Evolutionary conservation across 1,140 invertebrate species (phyloP).

Genomic region (Polypedilum vanderplanki): DNA sequence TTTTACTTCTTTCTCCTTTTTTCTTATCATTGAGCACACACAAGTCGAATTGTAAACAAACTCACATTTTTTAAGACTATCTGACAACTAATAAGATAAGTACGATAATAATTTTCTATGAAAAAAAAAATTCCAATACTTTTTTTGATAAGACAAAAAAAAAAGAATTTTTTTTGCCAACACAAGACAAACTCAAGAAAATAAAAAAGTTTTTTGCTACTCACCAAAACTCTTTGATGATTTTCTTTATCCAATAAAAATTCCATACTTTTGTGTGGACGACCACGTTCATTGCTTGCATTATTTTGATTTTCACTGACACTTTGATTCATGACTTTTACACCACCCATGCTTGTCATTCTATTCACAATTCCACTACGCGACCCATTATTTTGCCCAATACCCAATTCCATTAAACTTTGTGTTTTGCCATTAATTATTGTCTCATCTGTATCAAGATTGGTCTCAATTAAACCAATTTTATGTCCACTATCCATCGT

Average conservation of each 20-base stretch:
- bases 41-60: too few species aligned
- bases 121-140: too few species aligned
- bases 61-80: too few species aligned
- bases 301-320: conserved; percentile 21
- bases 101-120: too few species aligned
- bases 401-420: conserved; percentile 69
- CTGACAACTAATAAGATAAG: too few species aligned
- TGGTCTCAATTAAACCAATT: conserved; percentile 73
- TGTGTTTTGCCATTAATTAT: conserved; percentile 59
- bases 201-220: conserved; percentile 34
- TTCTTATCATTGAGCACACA: too few species aligned
- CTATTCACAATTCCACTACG: conserved; percentile 30
- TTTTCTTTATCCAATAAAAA: conserved; percentile 87
- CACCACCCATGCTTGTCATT: conserved; percentile 32
- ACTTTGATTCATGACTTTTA: conserved; percentile 31
- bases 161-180: neutral
- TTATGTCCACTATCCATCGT: conserved; percentile 32
- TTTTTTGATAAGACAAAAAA: too few species aligned
- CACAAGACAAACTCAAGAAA: neutral
- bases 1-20: too few species aligned
- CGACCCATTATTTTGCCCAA: conserved; percentile 39
- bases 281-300: conserved; percentile 40
- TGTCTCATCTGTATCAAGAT: conserved; percentile 65
- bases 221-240: conserved; percentile 66
- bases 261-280: conserved; percentile 86